Percentiles rank a stretch among this genome's conserved stretches.
These are phyloP conservation scores for Chironomus tentans DNA, from an alignment of 2,888 invertebrate species.

Conservation along the genomic window DNA sequence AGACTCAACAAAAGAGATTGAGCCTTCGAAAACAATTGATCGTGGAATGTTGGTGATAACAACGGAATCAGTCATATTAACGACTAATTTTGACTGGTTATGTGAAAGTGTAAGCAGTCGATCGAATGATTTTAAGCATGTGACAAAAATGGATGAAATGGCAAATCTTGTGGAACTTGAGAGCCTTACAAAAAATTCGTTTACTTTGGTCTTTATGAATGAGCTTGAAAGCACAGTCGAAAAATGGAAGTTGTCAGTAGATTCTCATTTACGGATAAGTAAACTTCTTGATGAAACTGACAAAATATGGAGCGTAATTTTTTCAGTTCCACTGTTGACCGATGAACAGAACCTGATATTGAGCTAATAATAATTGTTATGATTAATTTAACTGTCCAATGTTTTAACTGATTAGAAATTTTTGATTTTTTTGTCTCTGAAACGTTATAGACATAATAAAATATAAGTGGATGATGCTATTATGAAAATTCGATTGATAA, in stretches of 20 bases:
- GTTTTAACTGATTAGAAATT: too few relatives aligned
- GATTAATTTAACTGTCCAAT: too few relatives aligned
- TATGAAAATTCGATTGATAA: too few relatives aligned
- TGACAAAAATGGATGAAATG: slow-evolving; percentile 42
- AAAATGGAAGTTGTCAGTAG: slow-evolving; percentile 44
- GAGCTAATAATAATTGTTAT: neutral
- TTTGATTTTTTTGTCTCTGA: too few relatives aligned
- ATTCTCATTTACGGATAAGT: slow-evolving; percentile 40
- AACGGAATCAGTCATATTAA: slow-evolving; percentile 42
- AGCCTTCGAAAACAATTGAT: slow-evolving; percentile 32
- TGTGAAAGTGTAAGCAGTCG: slow-evolving; percentile 33
- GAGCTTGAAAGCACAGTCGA: slow-evolving; percentile 45
- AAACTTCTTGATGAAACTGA: slow-evolving; percentile 45
- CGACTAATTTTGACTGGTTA: slow-evolving; percentile 44
- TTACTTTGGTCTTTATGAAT: slow-evolving; percentile 46
- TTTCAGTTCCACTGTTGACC: slow-evolving; percentile 45
- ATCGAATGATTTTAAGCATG: neutral
- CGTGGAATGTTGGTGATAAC: slow-evolving; percentile 38
- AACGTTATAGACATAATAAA: too few relatives aligned
- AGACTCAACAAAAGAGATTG: neutral
- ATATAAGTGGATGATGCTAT: too few relatives aligned
- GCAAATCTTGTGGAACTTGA: slow-evolving; percentile 48
- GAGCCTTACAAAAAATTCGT: slow-evolving; percentile 34
- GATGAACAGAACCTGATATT: slow-evolving; percentile 30
- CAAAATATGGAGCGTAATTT: slow-evolving; percentile 44